Evolutionary conservation across 2,888 invertebrate species (phyloP), one percentile per base, ranked within the genome.

Genomic region (Stenoptilia bipunctidactyla): DNA sequence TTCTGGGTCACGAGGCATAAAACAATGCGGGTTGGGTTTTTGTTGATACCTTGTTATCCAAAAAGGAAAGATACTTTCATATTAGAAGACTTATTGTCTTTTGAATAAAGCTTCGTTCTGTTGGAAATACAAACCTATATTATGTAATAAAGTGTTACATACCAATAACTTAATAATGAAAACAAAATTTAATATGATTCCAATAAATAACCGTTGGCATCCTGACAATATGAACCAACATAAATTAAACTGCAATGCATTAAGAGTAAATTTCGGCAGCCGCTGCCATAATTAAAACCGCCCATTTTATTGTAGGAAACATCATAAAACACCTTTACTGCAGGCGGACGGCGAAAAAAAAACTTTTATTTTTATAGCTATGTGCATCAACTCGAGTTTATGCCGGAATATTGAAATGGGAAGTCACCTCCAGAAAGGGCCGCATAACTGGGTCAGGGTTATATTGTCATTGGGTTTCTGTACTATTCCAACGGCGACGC

Each of bases 1-100:
- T 66, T 64, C 58, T 65, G 60, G 55, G 59, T 58, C 62, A 62
- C 63, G 54, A 62, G 66, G 65, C 60, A 60, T 54, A 61, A 64
- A 66, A 68, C 66, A 66, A 72, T 69, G 63, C 60, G 61, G 62
- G 57, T 46, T 30, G 51, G 58, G 56, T 62, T 62, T 20, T 65
- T 64, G 57, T 66, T 59, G 63, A 61, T 61, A 56, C 56, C 60
- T 55, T 64, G 66, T 68, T 68, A 58, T 59, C 20, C 20, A 20
- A 20, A 20, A 20, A 20, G 3, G 20, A 8, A 20, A 20, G 8
- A 20, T 8, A 20, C 8, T 3, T 20, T 20, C 20, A 20, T 20
- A 20, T 20, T 5, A 20, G 20, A 8, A 8, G 20, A 5, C 3
- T 20, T 20, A 20, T 20, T 20, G 20, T 20, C 3, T 3, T 8